Conservation (phyloP, 2,797 vertebrate species). For the Orientallactaga sibirica region DNA sequence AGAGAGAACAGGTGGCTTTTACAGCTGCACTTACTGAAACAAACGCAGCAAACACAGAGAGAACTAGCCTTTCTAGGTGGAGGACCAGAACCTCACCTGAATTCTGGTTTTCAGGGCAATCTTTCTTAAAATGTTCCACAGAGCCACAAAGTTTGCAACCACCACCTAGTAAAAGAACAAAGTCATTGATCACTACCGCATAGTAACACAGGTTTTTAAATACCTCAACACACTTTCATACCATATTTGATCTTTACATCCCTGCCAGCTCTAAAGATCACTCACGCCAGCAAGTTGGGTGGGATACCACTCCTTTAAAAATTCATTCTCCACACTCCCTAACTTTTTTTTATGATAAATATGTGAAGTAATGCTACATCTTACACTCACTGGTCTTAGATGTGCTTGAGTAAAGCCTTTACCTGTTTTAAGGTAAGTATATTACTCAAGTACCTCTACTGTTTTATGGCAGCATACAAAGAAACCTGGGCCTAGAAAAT, state of each 20-base stretch:
- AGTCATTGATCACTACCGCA: not conserved
- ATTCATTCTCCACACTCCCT: not conserved
- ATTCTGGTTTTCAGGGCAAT: constrained; percentile 94
- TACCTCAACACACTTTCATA: not conserved
- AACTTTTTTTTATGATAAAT: not conserved
- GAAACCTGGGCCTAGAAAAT: not conserved
- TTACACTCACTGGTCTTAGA: not conserved
- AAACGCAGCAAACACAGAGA: not conserved
- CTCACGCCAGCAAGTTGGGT: not conserved
- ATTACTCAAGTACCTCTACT: not conserved
- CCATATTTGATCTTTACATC: not conserved
- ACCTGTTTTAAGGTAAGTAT: not conserved
- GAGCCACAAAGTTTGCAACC: constrained; percentile 96
- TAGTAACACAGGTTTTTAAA: not conserved
- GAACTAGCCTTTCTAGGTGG: not conserved
- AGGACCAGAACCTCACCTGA: constrained; percentile 89
- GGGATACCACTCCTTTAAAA: not conserved
- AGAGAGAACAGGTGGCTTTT: not conserved
- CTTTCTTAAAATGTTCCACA: constrained; percentile 96
- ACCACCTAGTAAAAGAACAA: constrained; percentile 90
- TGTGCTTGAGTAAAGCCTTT: not conserved
- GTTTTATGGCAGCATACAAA: not conserved
- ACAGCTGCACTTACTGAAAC: not conserved
- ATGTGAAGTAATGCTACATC: not conserved
- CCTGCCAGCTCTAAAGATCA: not conserved